Base-by-base conservation (phyloP, 2,113 vertebrate genomes). In the Nannospalax galili region DNA sequence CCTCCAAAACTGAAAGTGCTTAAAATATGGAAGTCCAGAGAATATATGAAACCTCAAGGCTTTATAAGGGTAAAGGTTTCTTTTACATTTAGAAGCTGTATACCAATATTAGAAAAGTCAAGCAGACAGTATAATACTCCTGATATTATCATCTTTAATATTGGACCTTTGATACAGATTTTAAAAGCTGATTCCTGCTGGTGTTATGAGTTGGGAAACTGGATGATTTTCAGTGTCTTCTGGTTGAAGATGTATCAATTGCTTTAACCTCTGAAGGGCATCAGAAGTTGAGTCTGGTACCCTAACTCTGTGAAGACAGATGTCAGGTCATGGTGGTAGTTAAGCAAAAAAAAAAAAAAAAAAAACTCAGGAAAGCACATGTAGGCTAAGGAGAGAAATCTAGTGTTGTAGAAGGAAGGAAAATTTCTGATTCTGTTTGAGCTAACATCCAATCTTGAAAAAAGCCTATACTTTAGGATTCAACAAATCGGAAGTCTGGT, bases 81-180 rank as follows among this genome's bases (percentile, higher is more conserved):
- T 35, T 19, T 42, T 35, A 75, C 69, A 78, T 67, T 94, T 92
- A 48, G 15, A 89, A 40, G 77, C 72, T 11, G 16, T 30, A 74
- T 35, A 26, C 11, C 75, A n/a, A 74, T 82, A 60, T 79, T 92
- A 79, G 15, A 92, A 92, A 89, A 84, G 58, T 58, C 17, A 77
- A 58, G 30, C 56, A 15, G 19, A 64, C 62, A 62, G 6, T 65
- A 0, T 64, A 92, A 42, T 2, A 40, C 40, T 87, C 11, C 28
- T 91, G 42, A 42, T 91, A 30, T 60, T 94, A 37, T 28, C 78
- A 42, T 70, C 52, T 72, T 84, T 92, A 84, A 45, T 88, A 45
- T 67, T 77, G 64, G 24, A 69, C 56, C 62, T 96, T 85, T 56
- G 58, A 42, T 37, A 77, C 3, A 48, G 3, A 80, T 64, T 67